Base-by-base conservation (phyloP, 2,113 vertebrate genomes). In the Nothoprocta perdicaria region DNA sequence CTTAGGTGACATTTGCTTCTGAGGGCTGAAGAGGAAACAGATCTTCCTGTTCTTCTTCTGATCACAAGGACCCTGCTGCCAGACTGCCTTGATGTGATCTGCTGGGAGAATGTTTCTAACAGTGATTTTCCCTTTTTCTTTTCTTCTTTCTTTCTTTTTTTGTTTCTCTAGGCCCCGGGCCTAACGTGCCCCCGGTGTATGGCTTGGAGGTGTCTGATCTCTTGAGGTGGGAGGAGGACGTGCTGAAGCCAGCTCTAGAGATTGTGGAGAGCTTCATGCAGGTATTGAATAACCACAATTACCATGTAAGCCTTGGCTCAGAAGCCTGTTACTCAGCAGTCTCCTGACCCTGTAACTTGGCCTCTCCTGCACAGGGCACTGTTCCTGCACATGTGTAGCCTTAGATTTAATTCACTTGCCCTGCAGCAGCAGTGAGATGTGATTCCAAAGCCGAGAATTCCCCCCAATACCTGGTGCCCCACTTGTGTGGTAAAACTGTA, bases 161-260 rank as follows among this genome's bases (percentile, higher is more conserved):
- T 80, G 53, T 86, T n/a, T 95, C 72, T 16, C 3, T 72, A 99
- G 99, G 99, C 80, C 98, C 99, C 1, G 98, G 98, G 53, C 96
- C 97, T 88, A 96, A 94, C 7, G 98, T 98, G 35, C 99, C 99
- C 3, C 97, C 97, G 0, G 98, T 99, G 50, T 99, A 98, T 31
- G 98, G 98, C 75, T 94, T 99, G 97, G 98, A 99, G 90, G 99
- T 98, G 87, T 98, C 98, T 3, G 98, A 99, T 72, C 75, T 97
- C 62, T 97, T 98, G 2, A 84, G 86, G 29, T 99, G 99, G 99
- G 98, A 99, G 78, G 97, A 99, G 90, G 95, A 95, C 19, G 98
- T 99, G 92, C 97, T 99, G 83, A 93, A 97, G 84, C 99, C 99
- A 90, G 99, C 99, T 65, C 89, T 99, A 96, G 97, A 98, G 95